Conservation (phyloP, 1,140 invertebrate genomes). For the Zaprionus africanus region DNA sequence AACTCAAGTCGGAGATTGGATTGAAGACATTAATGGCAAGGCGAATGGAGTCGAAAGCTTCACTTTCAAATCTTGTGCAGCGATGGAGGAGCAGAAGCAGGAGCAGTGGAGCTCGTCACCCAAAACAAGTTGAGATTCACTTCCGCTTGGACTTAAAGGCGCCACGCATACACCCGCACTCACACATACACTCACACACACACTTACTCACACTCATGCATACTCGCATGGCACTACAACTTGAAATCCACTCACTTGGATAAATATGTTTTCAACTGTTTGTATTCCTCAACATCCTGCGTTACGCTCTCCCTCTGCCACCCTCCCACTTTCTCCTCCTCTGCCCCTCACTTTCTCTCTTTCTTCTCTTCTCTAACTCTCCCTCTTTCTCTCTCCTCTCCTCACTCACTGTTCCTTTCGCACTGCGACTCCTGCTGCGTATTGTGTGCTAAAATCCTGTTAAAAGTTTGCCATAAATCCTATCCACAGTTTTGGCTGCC, state of each 20-base stretch:
- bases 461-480: conserved; percentile 80
- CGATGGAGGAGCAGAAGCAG: not conserved
- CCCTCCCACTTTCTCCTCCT: not conserved
- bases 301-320: not conserved
- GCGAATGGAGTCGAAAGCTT: conserved; percentile 20
- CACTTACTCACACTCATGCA: conserved; percentile 4
- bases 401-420: not conserved
- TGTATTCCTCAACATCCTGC: conserved; percentile 29
- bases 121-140: conserved; percentile 32
- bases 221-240: conserved; percentile 14
- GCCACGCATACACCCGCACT: conserved; percentile 23
- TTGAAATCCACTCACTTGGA: conserved; percentile 68
- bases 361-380: not conserved
- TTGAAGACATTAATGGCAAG: conserved; percentile 15
- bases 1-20: conserved; percentile 11
- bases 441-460: conserved; percentile 66
- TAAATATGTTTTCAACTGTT: conserved; percentile 72
- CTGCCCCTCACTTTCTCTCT: too few relatives aligned
- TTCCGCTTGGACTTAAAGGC: conserved; percentile 34
- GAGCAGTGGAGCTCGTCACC: conserved; percentile 21
- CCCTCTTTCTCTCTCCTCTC: not conserved
- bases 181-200: conserved; percentile 2
- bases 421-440: conserved; percentile 23
- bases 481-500: conserved; percentile 29
- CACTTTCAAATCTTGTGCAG: conserved; percentile 16